Evolutionary conservation across 1,140 invertebrate species (phyloP).

Genomic region (Laupala kohalensis): DNA sequence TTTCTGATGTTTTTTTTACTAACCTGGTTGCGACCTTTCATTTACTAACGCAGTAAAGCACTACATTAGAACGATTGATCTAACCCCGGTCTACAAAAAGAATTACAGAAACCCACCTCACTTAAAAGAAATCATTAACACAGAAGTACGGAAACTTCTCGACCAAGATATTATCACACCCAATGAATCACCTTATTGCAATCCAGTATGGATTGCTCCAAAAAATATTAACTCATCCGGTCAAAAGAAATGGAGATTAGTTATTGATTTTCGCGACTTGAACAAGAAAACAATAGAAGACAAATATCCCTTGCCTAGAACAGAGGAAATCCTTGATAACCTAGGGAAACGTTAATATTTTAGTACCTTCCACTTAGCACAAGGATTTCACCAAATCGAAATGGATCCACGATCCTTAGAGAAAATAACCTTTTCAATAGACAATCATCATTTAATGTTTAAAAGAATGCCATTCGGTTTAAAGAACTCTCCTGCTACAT

Average conservation of each 20-base stretch:
- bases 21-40: too few species aligned
- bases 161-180: too few species aligned
- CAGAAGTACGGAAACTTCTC: too few species aligned
- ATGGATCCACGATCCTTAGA: constrained; percentile 18
- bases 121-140: too few species aligned
- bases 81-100: too few species aligned
- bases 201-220: neutral
- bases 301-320: constrained; percentile 36
- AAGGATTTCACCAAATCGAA: constrained; percentile 29
- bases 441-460: constrained; percentile 2
- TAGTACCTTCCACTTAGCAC: constrained; percentile 32
- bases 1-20: too few species aligned
- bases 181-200: too few species aligned
- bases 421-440: constrained; percentile 23
- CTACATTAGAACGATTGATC: too few species aligned
- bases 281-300: constrained; percentile 31
- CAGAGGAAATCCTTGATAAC: constrained; percentile 32
- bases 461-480: constrained; percentile 8
- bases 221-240: neutral
- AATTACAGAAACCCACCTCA: too few species aligned
- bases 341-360: constrained; percentile 32
- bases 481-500: constrained; percentile 12
- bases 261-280: constrained; percentile 27
- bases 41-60: too few species aligned
- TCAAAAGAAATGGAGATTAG: constrained; percentile 10